Evolutionary conservation across 2,113 vertebrate genomes (phyloP).

Genomic region (Typhlomys cinereus): DNA sequence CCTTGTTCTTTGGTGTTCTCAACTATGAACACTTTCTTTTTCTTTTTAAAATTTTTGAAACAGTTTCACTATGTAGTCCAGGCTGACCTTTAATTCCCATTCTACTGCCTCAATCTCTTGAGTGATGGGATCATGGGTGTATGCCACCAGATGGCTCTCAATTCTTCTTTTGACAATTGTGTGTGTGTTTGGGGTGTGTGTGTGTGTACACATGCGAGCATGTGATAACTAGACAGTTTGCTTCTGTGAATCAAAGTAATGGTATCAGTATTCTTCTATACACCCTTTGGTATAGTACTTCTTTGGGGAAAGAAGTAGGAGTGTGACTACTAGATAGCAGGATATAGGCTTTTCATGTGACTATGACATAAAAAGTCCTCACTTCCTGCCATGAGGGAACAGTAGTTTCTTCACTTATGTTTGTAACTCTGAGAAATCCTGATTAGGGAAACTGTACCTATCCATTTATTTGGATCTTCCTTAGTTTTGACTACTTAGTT

Average conservation of each 20-base stretch:
- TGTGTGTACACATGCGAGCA: too few species aligned
- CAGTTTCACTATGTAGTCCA: background rate
- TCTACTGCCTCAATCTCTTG: background rate
- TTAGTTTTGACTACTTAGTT: background rate
- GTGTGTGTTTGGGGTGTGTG: too few species aligned
- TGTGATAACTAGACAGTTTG: rapidly evolving
- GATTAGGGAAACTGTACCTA: background rate
- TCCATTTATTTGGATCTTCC: background rate
- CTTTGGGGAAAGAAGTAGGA: background rate
- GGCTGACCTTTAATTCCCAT: background rate
- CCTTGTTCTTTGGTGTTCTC: background rate
- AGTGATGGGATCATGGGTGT: background rate
- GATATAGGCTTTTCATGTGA: background rate
- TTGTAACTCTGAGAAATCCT: background rate
- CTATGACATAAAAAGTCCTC: background rate
- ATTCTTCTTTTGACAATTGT: background rate
- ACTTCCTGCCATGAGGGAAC: rapidly evolving
- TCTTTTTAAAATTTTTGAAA: background rate
- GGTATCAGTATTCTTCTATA: background rate
- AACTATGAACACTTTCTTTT: background rate
- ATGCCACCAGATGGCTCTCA: background rate
- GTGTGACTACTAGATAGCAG: too few species aligned
- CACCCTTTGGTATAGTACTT: rapidly evolving
- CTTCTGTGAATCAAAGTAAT: background rate
- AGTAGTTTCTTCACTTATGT: background rate